phyloP scores from a whole-genome alignment of 2,888 invertebrate species.

The Oscheius sp. region DNA sequence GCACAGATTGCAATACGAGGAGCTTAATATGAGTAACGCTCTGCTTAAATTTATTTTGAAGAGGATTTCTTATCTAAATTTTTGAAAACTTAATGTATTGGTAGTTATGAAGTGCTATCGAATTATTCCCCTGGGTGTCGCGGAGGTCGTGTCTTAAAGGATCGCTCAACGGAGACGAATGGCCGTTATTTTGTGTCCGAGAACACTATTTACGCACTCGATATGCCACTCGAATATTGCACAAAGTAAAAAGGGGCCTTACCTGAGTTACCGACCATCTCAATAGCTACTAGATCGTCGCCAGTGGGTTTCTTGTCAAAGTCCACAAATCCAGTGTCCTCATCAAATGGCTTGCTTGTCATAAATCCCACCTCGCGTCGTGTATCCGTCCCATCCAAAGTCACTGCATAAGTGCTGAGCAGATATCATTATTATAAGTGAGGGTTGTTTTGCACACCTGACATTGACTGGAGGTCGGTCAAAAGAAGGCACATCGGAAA shows the following conservation, averaged over 20 bases:
- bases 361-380: conserved; percentile 67
- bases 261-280: conserved; percentile 68
- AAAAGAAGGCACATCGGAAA: conserved; percentile 67
- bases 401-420: conserved; percentile 48
- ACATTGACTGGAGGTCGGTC: conserved; percentile 71
- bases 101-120: conserved; percentile 15
- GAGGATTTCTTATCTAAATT: not conserved
- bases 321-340: conserved; percentile 69
- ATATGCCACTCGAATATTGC: conserved; percentile 27
- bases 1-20: too few species aligned
- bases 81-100: not conserved
- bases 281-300: conserved; percentile 67
- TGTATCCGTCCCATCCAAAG: conserved; percentile 58
- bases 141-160: conserved; percentile 33
- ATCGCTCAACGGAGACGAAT: conserved; percentile 34
- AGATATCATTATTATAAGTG: not conserved
- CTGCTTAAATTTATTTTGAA: not conserved
- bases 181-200: conserved; percentile 29
- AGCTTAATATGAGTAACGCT: too few species aligned
- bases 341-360: conserved; percentile 66
- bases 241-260: not conserved
- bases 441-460: conserved; percentile 47
- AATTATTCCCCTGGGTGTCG: conserved; percentile 23
- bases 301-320: conserved; percentile 57
- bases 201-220: conserved; percentile 31